phyloP scores from a whole-genome alignment of 2,888 invertebrate species.

The Tetrapedia diversipes region DNA sequence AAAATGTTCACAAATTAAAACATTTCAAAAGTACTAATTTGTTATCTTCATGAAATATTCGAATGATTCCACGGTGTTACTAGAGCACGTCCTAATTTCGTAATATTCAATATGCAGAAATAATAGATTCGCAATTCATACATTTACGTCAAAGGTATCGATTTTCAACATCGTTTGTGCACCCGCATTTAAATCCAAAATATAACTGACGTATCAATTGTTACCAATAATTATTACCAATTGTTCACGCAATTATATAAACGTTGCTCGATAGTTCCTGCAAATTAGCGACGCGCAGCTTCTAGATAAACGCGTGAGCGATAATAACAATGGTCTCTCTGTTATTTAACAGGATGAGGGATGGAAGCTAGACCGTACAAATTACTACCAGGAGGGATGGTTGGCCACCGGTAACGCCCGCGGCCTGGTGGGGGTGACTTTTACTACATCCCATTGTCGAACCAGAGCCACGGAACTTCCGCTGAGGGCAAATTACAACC shows the following conservation, averaged over 20 bases:
- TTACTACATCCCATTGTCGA: constrained; percentile 96
- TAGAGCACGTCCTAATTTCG: too few relatives aligned
- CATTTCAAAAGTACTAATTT: too few relatives aligned
- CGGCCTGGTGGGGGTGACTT: constrained; percentile 97
- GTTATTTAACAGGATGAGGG: constrained; percentile 90
- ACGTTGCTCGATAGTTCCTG: background rate
- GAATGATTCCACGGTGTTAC: too few relatives aligned
- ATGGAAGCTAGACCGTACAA: constrained; percentile 97
- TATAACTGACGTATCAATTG: constrained; percentile 7
- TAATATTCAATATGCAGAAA: too few relatives aligned
- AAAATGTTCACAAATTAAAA: too few relatives aligned
- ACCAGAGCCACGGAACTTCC: constrained; percentile 92
- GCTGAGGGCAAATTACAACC: constrained; percentile 96
- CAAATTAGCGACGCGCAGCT: background rate
- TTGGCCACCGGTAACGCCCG: constrained; percentile 96
- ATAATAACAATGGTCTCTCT: constrained; percentile 35
- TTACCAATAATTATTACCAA: background rate
- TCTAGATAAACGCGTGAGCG: background rate
- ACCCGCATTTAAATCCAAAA: too few relatives aligned
- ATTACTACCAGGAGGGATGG: constrained; percentile 99
- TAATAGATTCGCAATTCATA: too few relatives aligned
- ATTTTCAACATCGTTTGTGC: too few relatives aligned
- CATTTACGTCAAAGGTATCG: too few relatives aligned
- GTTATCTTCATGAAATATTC: too few relatives aligned
- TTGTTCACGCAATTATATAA: background rate